Percentiles rank a stretch among this genome's conserved stretches.
These are phyloP conservation scores for Leptatherina wallacei DNA, from an alignment of 2,797 vertebrate species.

Conservation along the genomic window DNA sequence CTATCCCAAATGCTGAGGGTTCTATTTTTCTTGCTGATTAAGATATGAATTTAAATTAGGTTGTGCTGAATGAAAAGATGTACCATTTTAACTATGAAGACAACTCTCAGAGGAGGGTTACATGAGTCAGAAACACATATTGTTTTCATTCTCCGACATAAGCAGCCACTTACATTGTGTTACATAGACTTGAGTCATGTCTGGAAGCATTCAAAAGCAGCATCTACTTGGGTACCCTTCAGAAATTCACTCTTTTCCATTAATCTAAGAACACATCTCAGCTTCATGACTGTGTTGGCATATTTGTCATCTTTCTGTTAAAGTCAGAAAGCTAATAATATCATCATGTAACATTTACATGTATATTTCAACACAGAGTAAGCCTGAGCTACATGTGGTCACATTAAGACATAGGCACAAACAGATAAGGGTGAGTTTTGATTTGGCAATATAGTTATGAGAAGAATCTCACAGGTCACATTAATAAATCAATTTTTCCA, in stretches of 20 bases:
- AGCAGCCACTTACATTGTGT: constrained; percentile 6
- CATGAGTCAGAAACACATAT: constrained; percentile 29
- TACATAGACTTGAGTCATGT: constrained; percentile 6
- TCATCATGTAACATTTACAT: neutral
- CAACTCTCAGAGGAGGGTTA: constrained; percentile 7
- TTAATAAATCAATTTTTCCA: neutral
- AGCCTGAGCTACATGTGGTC: neutral
- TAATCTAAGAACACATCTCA: neutral
- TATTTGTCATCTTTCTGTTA: neutral
- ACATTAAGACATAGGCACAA: neutral
- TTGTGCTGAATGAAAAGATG: constrained; percentile 23
- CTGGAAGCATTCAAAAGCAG: constrained; percentile 7
- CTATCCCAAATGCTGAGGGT: constrained; percentile 28
- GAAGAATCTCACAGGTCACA: neutral
- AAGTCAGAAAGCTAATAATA: neutral
- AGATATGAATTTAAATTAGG: constrained; percentile 44
- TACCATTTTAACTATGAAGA: constrained; percentile 11
- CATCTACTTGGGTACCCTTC: neutral
- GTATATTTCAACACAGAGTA: neutral
- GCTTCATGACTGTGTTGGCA: neutral
- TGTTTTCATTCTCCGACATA: constrained; percentile 4
- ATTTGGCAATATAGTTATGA: neutral
- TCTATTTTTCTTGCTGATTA: constrained; percentile 35
- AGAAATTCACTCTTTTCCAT: neutral
- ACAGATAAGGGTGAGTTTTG: neutral